These are phyloP conservation scores for Loris lydekkerianus DNA, from an alignment of 2,797 vertebrate species.

Conservation along the genomic window DNA sequence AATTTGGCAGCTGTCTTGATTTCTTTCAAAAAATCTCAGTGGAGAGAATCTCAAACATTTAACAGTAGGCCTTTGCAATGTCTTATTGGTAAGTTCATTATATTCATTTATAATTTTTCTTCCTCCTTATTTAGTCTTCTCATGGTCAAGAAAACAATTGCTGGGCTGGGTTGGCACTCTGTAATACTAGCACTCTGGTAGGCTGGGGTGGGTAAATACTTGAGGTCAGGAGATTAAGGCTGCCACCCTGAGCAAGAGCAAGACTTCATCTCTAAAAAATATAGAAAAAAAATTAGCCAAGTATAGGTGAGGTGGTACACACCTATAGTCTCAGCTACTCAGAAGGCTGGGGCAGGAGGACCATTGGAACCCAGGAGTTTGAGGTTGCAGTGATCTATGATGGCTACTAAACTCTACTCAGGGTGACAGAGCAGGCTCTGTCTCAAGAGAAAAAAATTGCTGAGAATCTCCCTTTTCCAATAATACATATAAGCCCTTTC, in stretches of 20 bases:
- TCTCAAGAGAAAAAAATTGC: background rate
- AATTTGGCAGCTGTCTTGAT: background rate
- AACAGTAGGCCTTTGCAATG: background rate
- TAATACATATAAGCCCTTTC: background rate
- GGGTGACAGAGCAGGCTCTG: background rate
- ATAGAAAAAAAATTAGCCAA: background rate
- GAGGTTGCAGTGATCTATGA: background rate
- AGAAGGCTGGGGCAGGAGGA: background rate
- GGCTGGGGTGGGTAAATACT: background rate
- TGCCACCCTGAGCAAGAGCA: background rate
- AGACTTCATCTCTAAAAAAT: background rate
- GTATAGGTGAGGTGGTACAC: background rate
- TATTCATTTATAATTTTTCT: background rate
- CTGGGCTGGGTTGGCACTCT: too few species aligned
- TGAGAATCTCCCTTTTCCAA: background rate
- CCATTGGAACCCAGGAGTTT: background rate
- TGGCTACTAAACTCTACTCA: background rate
- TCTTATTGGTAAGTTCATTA: constrained; percentile 4
- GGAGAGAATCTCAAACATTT: background rate
- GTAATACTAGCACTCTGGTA: background rate
- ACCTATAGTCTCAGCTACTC: background rate
- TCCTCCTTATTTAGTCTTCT: background rate
- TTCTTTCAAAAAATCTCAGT: background rate
- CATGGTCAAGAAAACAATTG: constrained; percentile 22
- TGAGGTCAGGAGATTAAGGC: background rate